These are phyloP conservation scores for Pangasius sanitwongsei DNA, from an alignment of 2,797 vertebrate genomes.

Conservation along the genomic window DNA sequence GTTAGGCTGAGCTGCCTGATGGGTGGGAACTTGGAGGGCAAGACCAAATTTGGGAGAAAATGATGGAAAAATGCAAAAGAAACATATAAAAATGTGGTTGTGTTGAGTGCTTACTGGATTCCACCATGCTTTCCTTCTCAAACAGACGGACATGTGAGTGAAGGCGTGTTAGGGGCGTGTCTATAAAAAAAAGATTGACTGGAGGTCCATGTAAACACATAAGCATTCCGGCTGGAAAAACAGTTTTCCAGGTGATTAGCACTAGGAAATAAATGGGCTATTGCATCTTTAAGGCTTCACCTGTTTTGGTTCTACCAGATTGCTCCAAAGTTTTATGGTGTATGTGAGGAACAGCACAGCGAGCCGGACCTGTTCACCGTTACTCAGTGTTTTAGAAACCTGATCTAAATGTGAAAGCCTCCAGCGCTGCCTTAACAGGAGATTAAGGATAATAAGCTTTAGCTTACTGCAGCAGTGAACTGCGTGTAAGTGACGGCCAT, in stretches of 20 bases:
- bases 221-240: background rate
- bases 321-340: background rate
- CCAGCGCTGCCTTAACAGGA: background rate
- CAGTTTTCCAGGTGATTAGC: background rate
- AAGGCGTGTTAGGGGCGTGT: background rate
- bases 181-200: background rate
- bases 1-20: too few relatives aligned
- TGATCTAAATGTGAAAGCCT: constrained; percentile 63
- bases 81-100: background rate
- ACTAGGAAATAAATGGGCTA: background rate
- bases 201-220: background rate
- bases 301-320: background rate
- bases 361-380: background rate
- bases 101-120: background rate
- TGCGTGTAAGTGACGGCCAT: background rate
- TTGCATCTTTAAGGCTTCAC: background rate
- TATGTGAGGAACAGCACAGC: background rate
- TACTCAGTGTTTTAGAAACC: background rate
- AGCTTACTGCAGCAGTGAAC: background rate
- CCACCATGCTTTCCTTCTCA: background rate
- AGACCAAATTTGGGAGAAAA: too few relatives aligned
- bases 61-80: background rate
- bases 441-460: constrained; percentile 44
- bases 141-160: background rate
- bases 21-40: too few relatives aligned